Evolutionary conservation across 2,113 vertebrate species (phyloP), one percentile per base, ranked within the genome.

Genomic region (Calidris pygmaea): DNA sequence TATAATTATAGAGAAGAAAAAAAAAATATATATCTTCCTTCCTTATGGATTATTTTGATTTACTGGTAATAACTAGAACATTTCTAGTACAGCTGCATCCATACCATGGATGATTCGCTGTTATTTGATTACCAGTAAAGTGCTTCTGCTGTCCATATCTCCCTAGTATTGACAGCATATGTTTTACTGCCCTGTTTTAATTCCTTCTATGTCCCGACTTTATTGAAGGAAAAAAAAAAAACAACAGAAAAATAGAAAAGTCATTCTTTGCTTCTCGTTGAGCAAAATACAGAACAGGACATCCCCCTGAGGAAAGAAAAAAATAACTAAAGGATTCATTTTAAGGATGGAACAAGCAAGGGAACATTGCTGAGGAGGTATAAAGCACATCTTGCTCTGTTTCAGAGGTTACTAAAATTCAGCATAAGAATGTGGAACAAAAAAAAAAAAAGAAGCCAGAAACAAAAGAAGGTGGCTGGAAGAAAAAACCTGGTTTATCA

Each of bases 321-420:
- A 75, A 65, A 67, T 17, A 65, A 45, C 45, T 37, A 24, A 66
- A 73, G 11, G 77, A 73, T 72, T 85, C 7, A 71, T 79, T 91
- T 87, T 82, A 45, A 86, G 67, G 50, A 45, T 0, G 10, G 50
- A 93, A 88, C 29, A 63, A 85, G 12, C 22, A 74, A 74, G 21
- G 34, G 76, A 88, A 94, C 75, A 67, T 88, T 86, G 67, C 53
- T 91, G 85, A 96, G 71, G 39, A 76, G 20, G 41, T 88, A 92
- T 55, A 93, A 88, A 88, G 11, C 12, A 71, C 12, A 43, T 59
- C 39, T 85, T 65, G 35, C 19, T 48, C 37, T 34, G 4, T 27
- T 91, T 80, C 48, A 74, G 72, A 86, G 29, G 2, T 58, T 84
- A 67, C 47, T 71, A 84, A 88, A 80, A 88, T 74, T 94, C 68